A percentile compares a stretch with the other conserved stretches of the same genome.
Conservation (phyloP, 1,140 invertebrate genomes). For the Heliconius hewitsoni region DNA sequence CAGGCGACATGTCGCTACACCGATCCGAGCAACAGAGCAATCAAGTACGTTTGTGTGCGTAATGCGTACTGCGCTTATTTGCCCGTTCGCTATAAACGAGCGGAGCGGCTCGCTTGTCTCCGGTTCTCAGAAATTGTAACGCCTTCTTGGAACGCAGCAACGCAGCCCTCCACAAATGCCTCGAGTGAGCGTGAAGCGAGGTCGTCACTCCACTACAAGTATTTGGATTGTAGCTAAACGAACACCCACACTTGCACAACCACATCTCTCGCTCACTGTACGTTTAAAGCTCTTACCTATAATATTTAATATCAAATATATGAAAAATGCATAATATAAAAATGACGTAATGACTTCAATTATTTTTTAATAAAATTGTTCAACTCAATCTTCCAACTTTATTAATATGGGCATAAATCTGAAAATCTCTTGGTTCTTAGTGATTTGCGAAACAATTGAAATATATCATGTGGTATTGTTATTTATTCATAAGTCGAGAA, state of each 20-base stretch:
- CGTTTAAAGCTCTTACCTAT: slow-evolving; percentile 1
- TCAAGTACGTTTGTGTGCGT: slow-evolving; percentile 56
- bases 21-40: slow-evolving; percentile 42
- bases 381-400: background rate
- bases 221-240: slow-evolving; percentile 59
- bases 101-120: slow-evolving; percentile 74
- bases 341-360: background rate
- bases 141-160: slow-evolving; percentile 77
- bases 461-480: background rate
- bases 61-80: slow-evolving; percentile 75
- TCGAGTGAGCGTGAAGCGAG: slow-evolving; percentile 75
- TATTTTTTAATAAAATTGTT: background rate
- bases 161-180: slow-evolving; percentile 72
- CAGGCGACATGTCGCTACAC: slow-evolving; percentile 38
- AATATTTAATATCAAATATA: slow-evolving; percentile 2
- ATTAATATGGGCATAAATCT: background rate
- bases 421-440: background rate
- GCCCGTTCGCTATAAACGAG: slow-evolving; percentile 69
- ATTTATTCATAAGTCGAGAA: background rate
- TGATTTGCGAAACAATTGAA: background rate
- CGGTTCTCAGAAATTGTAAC: slow-evolving; percentile 79
- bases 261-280: slow-evolving; percentile 43
- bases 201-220: slow-evolving; percentile 66
- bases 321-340: background rate
- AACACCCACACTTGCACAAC: slow-evolving; percentile 59